Percentiles rank a stretch among this genome's conserved stretches.
Conservation (phyloP, 2,888 invertebrate genomes). For the Nephrotoma flavescens region DNA sequence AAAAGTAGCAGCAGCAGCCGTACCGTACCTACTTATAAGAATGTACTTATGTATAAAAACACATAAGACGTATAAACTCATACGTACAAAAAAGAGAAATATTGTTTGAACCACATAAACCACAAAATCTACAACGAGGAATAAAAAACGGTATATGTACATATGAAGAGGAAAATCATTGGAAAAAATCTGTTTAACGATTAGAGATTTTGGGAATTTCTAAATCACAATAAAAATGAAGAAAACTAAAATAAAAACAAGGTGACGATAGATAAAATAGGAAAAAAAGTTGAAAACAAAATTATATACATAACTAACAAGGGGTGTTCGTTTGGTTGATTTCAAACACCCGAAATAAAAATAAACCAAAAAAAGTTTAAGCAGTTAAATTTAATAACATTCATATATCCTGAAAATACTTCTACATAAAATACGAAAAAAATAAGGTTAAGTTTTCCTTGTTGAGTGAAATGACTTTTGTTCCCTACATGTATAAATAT, state of each 20-base stretch:
- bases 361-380: neutral
- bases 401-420: neutral
- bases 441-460: neutral
- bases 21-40: neutral
- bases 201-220: neutral
- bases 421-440: neutral
- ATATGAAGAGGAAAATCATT: neutral
- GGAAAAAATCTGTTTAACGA: neutral
- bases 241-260: neutral
- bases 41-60: neutral
- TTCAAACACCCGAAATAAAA: neutral
- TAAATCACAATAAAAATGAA: neutral
- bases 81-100: neutral
- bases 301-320: neutral
- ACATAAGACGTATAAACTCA: neutral
- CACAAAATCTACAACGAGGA: neutral
- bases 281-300: neutral
- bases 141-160: neutral
- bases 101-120: neutral
- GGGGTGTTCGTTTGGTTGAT: neutral
- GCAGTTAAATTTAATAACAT: neutral
- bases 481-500: neutral
- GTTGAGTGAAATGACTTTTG: neutral
- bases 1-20: neutral
- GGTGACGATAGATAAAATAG: neutral